phyloP scores from a whole-genome alignment of 2,113 vertebrate genomes.

The Abramis brama region DNA sequence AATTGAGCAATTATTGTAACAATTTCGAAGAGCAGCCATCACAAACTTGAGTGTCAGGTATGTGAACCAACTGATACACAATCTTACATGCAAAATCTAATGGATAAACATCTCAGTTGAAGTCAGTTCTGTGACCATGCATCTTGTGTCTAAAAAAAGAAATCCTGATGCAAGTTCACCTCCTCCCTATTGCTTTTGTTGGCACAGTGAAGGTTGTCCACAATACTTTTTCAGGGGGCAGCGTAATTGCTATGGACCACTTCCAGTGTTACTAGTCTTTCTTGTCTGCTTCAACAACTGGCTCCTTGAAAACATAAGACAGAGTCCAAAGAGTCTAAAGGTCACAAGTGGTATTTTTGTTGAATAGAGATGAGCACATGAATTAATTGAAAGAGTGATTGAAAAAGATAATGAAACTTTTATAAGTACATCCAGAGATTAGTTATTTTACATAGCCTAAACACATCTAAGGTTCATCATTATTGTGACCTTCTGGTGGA shows the following conservation, averaged over 20 bases:
- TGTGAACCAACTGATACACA: not conserved
- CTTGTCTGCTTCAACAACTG: not conserved
- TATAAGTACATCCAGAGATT: not conserved
- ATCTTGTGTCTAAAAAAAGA: constrained; percentile 49
- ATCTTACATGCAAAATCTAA: not conserved
- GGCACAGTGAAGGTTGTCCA: constrained; percentile 57
- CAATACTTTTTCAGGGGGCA: constrained; percentile 60
- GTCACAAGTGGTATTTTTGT: not conserved
- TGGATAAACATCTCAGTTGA: not conserved
- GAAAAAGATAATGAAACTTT: not conserved
- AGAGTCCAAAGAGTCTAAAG: not conserved
- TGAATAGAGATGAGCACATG: not conserved
- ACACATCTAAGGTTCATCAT: constrained; percentile 59
- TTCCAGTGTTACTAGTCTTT: constrained; percentile 17
- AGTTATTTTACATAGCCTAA: constrained; percentile 42
- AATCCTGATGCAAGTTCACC: constrained; percentile 24
- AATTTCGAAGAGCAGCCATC: not conserved
- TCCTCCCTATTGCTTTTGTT: constrained; percentile 63
- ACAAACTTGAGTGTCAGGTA: not conserved
- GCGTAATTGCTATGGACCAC: constrained; percentile 61
- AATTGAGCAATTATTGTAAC: not conserved
- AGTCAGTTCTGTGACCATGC: not conserved
- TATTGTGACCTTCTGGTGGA: constrained; percentile 54
- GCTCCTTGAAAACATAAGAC: not conserved
- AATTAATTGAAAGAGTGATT: not conserved